These are phyloP conservation scores for Oryzias celebensis DNA, from an alignment of 2,113 vertebrate genomes.

Conservation along the genomic window DNA sequence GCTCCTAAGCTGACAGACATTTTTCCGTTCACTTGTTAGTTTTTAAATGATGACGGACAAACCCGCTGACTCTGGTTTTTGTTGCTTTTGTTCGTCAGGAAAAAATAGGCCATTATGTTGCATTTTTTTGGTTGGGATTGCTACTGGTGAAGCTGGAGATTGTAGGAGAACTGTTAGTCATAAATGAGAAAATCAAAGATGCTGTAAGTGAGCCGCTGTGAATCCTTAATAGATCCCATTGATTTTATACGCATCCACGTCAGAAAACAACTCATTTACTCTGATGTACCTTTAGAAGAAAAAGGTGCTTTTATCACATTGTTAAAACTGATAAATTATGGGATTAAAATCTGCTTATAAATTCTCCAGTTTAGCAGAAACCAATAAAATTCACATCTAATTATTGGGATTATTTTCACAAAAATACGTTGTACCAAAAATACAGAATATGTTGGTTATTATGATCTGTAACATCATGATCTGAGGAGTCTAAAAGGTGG, in stretches of 20 bases:
- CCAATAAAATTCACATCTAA: no score
- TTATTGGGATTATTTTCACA: no score
- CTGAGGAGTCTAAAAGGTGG: no score
- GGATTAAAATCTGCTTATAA: no score
- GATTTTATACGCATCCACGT: slow-evolving; percentile 14
- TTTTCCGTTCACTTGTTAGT: slow-evolving; percentile 75
- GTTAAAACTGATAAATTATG: no score
- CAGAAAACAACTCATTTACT: no score
- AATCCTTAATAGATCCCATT: slow-evolving; percentile 30
- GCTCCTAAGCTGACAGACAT: slow-evolving; percentile 71
- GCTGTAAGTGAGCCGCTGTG: slow-evolving; percentile 33
- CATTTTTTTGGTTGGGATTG: slow-evolving; percentile 69
- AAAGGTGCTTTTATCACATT: no score
- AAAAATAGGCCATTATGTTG: slow-evolving; percentile 56
- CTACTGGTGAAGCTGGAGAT: slow-evolving; percentile 66
- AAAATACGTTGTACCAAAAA: no score
- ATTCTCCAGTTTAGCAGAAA: no score
- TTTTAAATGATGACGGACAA: slow-evolving; percentile 71
- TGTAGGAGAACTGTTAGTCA: slow-evolving; percentile 61
- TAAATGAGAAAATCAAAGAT: slow-evolving; percentile 54
- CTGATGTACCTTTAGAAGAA: no score
- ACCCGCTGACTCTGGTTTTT: slow-evolving; percentile 58
- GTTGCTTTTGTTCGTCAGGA: slow-evolving; percentile 59
- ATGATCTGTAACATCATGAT: no score
- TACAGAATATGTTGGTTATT: no score